Evolutionary conservation across 1,140 invertebrate species (phyloP), one percentile per base, ranked within the genome.

Genomic region (Bombus fervidus): DNA sequence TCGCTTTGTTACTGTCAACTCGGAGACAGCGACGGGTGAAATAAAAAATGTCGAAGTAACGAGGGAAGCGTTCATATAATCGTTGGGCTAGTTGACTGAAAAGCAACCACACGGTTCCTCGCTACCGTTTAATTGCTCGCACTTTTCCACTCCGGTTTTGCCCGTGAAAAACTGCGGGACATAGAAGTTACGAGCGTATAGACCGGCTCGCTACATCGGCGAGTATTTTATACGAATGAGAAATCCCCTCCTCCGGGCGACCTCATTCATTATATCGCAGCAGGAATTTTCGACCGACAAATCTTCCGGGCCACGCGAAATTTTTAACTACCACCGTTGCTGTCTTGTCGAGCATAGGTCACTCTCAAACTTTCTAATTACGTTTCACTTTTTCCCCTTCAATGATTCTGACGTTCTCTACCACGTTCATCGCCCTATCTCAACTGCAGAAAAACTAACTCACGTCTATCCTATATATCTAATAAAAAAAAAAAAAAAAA

Each of bases 71-170:
- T 85, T 84, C 71, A 31, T 77, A 78, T 89, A 90, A 89, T 90
- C 87, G 86, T 77, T 76, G 73, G 72, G 80, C 77, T 78, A 83
- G 85, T 89, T 80, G 72, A 86, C 81, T 83, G 85, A 86, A 86
- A 83, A 76, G 80, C 85, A 83, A 75, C 80, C 74, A 43, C 69
- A 72, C 66, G 76, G 62, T 37, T 80, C 72, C 73, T 78, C 84
- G 76, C 76, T 73, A 81, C 82, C 82, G 89, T 90, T 89, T 91
- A 91, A 91, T 90, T 91, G 86, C 86, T 79, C 62, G 79, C 85
- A 83, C 83, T 82, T 87, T 88, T 83, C 85, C 77, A 71, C 66
- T 62, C 43, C 31, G 37, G 66, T 10, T 53, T 73, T 71, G 2
- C 22, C 66, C 62, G 66, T 85, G 57, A 80, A 85, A 85, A 72